Percentiles rank a stretch among this genome's conserved stretches.
These are phyloP conservation scores for Anthoscopus minutus DNA, from an alignment of 2,113 vertebrate species.

Conservation along the genomic window DNA sequence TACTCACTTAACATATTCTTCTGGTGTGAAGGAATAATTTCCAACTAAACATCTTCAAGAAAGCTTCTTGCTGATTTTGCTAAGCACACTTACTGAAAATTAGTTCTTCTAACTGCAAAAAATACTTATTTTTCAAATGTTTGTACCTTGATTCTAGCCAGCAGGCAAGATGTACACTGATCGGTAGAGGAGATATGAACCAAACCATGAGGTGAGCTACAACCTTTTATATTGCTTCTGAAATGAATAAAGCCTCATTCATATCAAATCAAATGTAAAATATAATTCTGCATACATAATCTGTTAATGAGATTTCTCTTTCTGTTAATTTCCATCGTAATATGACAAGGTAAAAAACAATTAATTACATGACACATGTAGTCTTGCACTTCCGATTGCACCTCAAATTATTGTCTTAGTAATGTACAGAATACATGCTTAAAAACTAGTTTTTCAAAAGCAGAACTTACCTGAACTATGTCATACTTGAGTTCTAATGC, in stretches of 20 bases:
- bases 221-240: not conserved
- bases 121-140: not conserved
- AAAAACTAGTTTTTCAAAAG: not conserved
- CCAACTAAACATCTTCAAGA: not conserved
- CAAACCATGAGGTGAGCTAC: not conserved
- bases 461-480: not conserved
- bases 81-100: not conserved
- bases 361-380: not conserved
- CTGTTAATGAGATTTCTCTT: not conserved
- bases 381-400: not conserved
- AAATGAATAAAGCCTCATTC: not conserved
- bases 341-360: not conserved
- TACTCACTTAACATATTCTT: not conserved
- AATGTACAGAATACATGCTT: not conserved
- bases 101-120: not conserved
- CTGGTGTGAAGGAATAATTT: conserved; percentile 19
- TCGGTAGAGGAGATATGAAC: not conserved
- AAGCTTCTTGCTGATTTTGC: conserved; percentile 7
- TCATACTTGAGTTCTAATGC: not conserved
- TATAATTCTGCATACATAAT: not conserved
- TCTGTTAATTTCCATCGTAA: conserved; percentile 20
- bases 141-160: not conserved
- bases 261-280: not conserved
- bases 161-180: not conserved
- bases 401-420: not conserved